A percentile compares a stretch with the other conserved stretches of the same genome.
Conservation (phyloP, 2,888 invertebrate species). For the Sarcophaga caerulescens region DNA sequence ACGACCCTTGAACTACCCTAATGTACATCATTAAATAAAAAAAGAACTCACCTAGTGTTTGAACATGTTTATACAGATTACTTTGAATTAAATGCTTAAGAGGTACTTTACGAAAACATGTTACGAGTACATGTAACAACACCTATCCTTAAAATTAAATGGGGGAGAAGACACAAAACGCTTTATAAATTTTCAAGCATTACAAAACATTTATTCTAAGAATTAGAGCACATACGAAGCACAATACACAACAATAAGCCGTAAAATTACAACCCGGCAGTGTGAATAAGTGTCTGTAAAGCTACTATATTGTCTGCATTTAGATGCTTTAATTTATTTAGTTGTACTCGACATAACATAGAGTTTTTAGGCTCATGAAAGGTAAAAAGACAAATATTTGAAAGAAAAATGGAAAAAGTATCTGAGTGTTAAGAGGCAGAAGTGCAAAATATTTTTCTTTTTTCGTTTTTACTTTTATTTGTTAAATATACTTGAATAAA, state of each 20-base stretch:
- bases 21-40: conserved; percentile 9
- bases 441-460: background rate
- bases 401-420: no score
- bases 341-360: background rate
- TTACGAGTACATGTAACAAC: conserved; percentile 16
- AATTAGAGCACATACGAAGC: background rate
- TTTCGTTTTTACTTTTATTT: background rate
- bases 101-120: conserved; percentile 39
- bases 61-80: conserved; percentile 30
- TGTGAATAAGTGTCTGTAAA: conserved; percentile 3
- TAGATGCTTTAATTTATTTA: background rate
- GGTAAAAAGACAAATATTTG: background rate
- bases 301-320: background rate
- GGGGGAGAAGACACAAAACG: conserved; percentile 3
- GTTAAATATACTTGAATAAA: no score
- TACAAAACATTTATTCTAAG: conserved; percentile 9
- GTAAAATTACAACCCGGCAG: background rate
- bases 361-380: background rate
- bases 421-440: background rate
- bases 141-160: conserved; percentile 34
- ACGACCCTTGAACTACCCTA: background rate
- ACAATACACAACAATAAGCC: background rate
- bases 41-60: conserved; percentile 1
- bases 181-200: conserved; percentile 18
- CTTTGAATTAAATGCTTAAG: conserved; percentile 41